These are phyloP conservation scores for Dendronephthya gigantea DNA, from an alignment of 64 coral and sea anemone genomes.

Conservation along the genomic window DNA sequence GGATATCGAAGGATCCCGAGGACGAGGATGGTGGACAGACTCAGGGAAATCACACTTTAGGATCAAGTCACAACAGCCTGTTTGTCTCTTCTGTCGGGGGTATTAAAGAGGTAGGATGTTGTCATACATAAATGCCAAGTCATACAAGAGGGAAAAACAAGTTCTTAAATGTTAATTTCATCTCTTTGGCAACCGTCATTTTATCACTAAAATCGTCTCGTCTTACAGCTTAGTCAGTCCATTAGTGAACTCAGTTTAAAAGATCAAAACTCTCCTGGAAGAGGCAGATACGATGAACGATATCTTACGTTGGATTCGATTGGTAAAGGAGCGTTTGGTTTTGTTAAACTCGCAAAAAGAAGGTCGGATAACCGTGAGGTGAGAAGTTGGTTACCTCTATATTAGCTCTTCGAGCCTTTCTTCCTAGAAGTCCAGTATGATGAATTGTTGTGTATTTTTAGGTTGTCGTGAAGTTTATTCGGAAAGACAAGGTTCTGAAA, in stretches of 20 bases:
- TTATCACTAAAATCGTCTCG: background rate
- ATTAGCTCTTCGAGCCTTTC: too few relatives aligned
- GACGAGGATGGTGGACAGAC: constrained; percentile 56
- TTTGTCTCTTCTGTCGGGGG: constrained; percentile 20
- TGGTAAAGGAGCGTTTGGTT: constrained; percentile 94
- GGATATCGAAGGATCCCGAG: constrained; percentile 94
- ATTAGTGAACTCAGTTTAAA: constrained; percentile 42
- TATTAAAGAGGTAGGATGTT: constrained; percentile 76
- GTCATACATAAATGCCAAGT: background rate
- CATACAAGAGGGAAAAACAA: background rate
- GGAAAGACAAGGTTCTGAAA: constrained; percentile 69
- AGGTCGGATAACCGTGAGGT: constrained; percentile 64
- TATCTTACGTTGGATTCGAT: constrained; percentile 66
- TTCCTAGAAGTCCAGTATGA: background rate
- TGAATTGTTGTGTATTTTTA: background rate
- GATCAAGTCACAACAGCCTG: constrained; percentile 56
- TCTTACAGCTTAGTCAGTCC: constrained; percentile 24
- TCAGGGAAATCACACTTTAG: constrained; percentile 34
- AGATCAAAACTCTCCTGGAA: constrained; percentile 57
- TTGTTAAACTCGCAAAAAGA: constrained; percentile 74
- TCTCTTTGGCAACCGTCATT: background rate
- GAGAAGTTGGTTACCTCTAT: too few relatives aligned
- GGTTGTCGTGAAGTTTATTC: constrained; percentile 97
- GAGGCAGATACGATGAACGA: constrained; percentile 76
- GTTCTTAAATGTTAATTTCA: background rate